Evolutionary conservation across 2,797 vertebrate species (phyloP).

Genomic region (Nannoperca australis): DNA sequence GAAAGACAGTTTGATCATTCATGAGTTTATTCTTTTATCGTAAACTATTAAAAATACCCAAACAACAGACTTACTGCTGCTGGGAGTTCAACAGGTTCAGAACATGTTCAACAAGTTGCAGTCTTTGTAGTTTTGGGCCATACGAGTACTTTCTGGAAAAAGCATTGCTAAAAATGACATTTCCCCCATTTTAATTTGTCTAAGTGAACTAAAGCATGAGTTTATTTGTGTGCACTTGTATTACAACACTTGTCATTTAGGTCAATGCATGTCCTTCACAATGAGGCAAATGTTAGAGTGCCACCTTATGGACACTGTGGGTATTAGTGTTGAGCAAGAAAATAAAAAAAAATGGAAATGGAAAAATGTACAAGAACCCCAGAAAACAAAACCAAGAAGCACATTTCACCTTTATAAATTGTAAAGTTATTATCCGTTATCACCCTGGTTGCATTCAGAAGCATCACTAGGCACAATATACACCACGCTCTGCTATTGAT

Average conservation of each 20-base stretch:
- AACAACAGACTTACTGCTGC: conserved; percentile 11
- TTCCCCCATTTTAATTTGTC: not conserved
- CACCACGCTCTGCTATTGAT: conserved; percentile 49
- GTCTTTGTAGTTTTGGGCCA: not conserved
- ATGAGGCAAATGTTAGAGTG: conserved; percentile 49
- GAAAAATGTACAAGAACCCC: conserved; percentile 29
- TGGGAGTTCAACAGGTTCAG: conserved; percentile 32
- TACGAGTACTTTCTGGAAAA: not conserved
- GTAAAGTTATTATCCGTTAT: conserved; percentile 29
- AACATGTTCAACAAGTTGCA: conserved; percentile 24
- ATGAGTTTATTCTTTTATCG: conserved; percentile 31
- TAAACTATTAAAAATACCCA: conserved; percentile 12
- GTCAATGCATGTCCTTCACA: conserved; percentile 8
- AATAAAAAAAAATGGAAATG: not conserved
- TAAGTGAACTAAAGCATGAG: conserved; percentile 12
- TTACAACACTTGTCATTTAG: conserved; percentile 6
- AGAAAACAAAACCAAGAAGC: conserved; percentile 36
- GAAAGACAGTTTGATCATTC: conserved; percentile 8
- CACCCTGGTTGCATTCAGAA: conserved; percentile 62
- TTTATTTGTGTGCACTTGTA: not conserved
- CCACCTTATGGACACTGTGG: conserved; percentile 65
- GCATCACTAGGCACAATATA: conserved; percentile 71
- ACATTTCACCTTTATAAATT: conserved; percentile 39
- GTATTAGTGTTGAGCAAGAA: conserved; percentile 49
- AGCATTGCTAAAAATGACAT: not conserved